These are phyloP conservation scores for Pristis pectinata DNA, from an alignment of 2,797 vertebrate species.

Conservation along the genomic window DNA sequence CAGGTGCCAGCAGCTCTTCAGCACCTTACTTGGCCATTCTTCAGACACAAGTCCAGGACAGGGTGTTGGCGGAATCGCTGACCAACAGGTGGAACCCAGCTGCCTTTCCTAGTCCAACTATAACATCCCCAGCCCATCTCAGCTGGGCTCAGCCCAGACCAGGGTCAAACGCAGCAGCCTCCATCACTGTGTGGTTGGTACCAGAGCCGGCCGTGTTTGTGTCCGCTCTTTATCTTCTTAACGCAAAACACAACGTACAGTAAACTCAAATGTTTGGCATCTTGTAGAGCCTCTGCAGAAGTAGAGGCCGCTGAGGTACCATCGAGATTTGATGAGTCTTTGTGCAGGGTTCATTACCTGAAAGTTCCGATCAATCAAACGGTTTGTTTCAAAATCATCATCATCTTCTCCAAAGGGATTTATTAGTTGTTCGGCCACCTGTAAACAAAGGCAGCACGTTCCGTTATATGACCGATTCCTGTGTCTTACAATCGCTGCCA, in stretches of 20 bases:
- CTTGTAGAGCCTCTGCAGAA: neutral
- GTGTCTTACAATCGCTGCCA: neutral
- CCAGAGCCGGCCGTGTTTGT: neutral
- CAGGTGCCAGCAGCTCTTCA: neutral
- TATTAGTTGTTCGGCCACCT: conserved; percentile 88
- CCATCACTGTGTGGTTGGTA: neutral
- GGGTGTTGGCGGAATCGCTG: neutral
- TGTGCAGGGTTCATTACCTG: conserved; percentile 60
- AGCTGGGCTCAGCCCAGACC: neutral
- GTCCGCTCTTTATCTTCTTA: neutral
- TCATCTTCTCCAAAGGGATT: conserved; percentile 93
- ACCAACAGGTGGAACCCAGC: neutral
- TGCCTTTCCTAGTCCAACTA: neutral
- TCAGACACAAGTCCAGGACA: neutral
- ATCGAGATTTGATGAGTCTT: neutral
- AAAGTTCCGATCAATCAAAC: conserved; percentile 84
- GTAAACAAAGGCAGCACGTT: neutral
- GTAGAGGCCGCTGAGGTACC: neutral
- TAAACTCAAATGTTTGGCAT: too few relatives aligned
- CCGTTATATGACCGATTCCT: neutral
- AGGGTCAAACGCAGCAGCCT: neutral
- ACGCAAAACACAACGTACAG: too few relatives aligned
- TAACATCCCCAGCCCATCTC: neutral
- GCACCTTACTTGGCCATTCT: neutral
- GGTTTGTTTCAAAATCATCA: conserved; percentile 87